A percentile compares a stretch with the other conserved stretches of the same genome.
Conservation (phyloP, 2,888 invertebrate genomes). For the Platycheirus albimanus region DNA sequence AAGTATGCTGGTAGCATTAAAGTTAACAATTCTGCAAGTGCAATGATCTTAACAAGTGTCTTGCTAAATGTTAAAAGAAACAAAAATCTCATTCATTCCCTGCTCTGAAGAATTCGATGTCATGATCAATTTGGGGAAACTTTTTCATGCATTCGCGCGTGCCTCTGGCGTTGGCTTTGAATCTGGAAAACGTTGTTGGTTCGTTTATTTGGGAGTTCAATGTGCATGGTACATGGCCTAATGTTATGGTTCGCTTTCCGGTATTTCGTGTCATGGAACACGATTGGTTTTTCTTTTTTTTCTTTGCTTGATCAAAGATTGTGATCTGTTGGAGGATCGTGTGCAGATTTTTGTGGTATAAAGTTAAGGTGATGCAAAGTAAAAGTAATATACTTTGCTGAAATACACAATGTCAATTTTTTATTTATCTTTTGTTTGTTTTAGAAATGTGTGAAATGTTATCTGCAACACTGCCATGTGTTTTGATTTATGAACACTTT, state of each 20-base stretch:
- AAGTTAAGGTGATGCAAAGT: conserved; percentile 44
- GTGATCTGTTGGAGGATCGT: conserved; percentile 50
- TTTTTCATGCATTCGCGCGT: conserved; percentile 8
- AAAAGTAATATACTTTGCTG: conserved; percentile 56
- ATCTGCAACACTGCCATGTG: no score
- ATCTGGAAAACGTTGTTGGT: conserved; percentile 10
- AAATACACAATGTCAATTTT: conserved; percentile 50
- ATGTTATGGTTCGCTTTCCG: conserved; percentile 62
- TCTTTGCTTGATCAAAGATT: conserved; percentile 45
- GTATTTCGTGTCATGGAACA: conserved; percentile 70
- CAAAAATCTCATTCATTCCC: conserved; percentile 32
- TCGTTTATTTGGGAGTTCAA: conserved; percentile 49
- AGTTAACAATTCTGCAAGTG: conserved; percentile 18
- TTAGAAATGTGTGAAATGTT: no score
- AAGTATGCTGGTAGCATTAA: conserved; percentile 37
- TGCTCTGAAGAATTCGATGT: conserved; percentile 47
- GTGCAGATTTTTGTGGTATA: conserved; percentile 15
- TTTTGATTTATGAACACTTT: no score
- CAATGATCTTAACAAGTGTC: conserved; percentile 24
- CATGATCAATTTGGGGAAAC: conserved; percentile 58
- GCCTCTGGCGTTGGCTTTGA: conserved; percentile 12
- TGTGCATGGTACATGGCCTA: conserved; percentile 52
- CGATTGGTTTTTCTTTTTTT: conserved; percentile 36
- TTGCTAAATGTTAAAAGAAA: not conserved
- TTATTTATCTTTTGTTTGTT: no score